Conservation (phyloP, 2,888 invertebrate genomes). For the Amiota communis region DNA sequence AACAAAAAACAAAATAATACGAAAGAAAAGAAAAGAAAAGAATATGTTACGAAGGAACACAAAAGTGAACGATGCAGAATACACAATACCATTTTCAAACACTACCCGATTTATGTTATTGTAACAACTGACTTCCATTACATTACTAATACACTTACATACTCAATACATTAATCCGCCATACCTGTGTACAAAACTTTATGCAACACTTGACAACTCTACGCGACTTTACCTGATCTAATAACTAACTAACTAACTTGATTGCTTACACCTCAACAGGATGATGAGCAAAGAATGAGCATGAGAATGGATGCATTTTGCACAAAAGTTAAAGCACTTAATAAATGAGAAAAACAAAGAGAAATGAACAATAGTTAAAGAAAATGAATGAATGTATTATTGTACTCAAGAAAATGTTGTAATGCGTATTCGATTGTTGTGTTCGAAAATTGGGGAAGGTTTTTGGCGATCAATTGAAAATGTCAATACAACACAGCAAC, state of each 20-base stretch:
- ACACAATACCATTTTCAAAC: not conserved
- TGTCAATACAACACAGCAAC: not conserved
- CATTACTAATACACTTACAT: not conserved
- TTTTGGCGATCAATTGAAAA: conserved; percentile 57
- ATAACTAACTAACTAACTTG: no score
- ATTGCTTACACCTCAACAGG: not conserved
- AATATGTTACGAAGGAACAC: conserved; percentile 41
- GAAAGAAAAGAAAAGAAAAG: conserved; percentile 24
- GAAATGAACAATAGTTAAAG: not conserved
- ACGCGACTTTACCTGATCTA: no score
- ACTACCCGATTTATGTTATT: no score
- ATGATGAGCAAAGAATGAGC: conserved; percentile 19
- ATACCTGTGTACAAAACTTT: not conserved
- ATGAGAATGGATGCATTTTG: conserved; percentile 10
- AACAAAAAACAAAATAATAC: conserved; percentile 44
- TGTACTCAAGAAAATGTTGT: not conserved
- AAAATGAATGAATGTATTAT: no score
- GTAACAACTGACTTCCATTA: conserved; percentile 54
- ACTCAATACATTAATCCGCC: not conserved
- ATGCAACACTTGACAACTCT: no score
- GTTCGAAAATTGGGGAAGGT: conserved; percentile 71
- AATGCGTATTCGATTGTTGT: conserved; percentile 53
- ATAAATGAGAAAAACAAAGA: not conserved
- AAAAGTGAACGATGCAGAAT: conserved; percentile 14
- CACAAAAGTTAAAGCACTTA: conserved; percentile 13